phyloP scores from a whole-genome alignment of 2,797 vertebrate genomes.

The Carduelis carduelis region DNA sequence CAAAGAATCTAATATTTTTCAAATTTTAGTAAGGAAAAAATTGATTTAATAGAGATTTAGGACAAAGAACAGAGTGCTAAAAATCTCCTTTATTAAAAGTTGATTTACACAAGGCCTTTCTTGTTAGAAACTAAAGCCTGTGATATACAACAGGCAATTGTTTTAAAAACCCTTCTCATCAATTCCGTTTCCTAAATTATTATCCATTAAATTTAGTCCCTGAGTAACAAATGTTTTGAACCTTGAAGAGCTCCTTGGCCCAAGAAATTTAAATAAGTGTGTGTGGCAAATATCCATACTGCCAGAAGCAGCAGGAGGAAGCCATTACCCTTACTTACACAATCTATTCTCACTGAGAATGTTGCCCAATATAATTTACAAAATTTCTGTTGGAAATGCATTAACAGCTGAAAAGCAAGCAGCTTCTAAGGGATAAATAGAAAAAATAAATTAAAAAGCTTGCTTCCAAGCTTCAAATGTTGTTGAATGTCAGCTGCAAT shows the following conservation, averaged over 20 bases:
- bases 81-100: not conserved
- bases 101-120: not conserved
- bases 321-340: conserved; percentile 65
- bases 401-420: conserved; percentile 72
- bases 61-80: not conserved
- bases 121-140: not conserved
- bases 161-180: not conserved
- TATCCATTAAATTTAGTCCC: not conserved
- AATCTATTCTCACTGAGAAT: conserved; percentile 69
- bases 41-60: not conserved
- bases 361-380: conserved; percentile 79
- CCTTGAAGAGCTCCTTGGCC: not conserved
- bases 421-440: conserved; percentile 59
- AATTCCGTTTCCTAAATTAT: not conserved
- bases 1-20: not conserved
- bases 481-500: conserved; percentile 60
- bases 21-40: not conserved
- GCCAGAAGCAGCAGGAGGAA: conserved; percentile 67
- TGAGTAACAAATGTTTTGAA: not conserved
- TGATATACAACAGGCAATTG: not conserved
- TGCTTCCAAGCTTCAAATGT: conserved; percentile 43
- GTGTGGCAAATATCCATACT: not conserved
- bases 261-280: conserved; percentile 1
- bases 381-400: conserved; percentile 77
- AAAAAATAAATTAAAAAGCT: conserved; percentile 65